A percentile compares a stretch with the other conserved stretches of the same genome.
These are phyloP conservation scores for Hemicordylus capensis DNA, from an alignment of 2,113 vertebrate genomes.

Conservation along the genomic window DNA sequence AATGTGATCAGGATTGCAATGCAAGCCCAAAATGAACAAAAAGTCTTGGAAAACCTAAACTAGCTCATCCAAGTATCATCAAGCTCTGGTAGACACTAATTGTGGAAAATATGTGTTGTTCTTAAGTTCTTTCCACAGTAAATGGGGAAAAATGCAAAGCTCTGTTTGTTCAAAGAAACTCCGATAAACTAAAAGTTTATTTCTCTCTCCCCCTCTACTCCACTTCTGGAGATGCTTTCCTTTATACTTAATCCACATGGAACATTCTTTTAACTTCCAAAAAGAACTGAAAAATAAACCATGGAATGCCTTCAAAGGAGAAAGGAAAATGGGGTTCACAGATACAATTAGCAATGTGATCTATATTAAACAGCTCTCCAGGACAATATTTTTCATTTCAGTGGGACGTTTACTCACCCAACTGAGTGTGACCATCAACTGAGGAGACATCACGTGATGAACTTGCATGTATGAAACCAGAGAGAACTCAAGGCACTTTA, in stretches of 20 bases:
- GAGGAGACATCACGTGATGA: not conserved
- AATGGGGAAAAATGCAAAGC: not conserved
- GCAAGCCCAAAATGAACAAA: not conserved
- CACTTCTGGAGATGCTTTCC: not conserved
- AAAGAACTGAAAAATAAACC: constrained; percentile 4
- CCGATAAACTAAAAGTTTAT: not conserved
- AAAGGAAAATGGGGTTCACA: not conserved
- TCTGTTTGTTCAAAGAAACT: not conserved
- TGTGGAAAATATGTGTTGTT: not conserved
- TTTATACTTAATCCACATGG: not conserved
- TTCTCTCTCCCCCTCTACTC: not conserved
- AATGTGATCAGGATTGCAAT: not conserved
- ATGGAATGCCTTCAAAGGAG: not conserved
- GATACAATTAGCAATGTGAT: too few relatives aligned
- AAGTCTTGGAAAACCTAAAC: not conserved
- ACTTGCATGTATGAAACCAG: not conserved
- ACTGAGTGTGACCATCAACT: not conserved
- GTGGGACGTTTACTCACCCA: not conserved
- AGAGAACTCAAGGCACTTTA: not conserved
- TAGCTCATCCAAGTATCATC: not conserved
- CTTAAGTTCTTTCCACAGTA: constrained; percentile 11
- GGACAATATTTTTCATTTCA: not conserved
- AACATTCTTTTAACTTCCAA: not conserved
- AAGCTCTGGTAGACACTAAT: not conserved
- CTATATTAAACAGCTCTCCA: not conserved